Evolutionary conservation across 2,113 vertebrate species (phyloP), one percentile per base, ranked within the genome.

Genomic region (Corythornis madagascariensis): DNA sequence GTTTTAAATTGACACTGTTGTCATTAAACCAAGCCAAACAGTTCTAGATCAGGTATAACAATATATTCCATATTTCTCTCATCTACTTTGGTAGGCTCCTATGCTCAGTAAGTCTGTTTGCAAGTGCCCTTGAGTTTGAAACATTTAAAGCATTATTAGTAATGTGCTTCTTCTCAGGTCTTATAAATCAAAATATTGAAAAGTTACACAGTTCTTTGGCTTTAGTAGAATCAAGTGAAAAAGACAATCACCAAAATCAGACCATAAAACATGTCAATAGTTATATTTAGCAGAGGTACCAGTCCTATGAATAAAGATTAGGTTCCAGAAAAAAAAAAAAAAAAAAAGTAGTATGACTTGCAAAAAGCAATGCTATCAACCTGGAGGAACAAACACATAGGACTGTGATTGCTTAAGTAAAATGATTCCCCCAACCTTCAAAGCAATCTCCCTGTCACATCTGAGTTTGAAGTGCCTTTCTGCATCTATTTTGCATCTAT

Each of bases 281-380:
- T 15, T 78, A 57, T 20, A 79, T 61, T 92, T 61, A 90, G 31
- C 29, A 52, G 55, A 79, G 25, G 40, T 89, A 89, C 10, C 59
- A 63, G 25, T 70, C 17, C 60, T 87, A 85, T 85, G 63, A 93
- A 87, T 89, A 95, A 89, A 92, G 50, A 93, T 71, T 45, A 89
- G 19, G 11, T 38, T 70, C 9, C 47, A 74, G 66, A 55, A 85
- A 85, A 83, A 89, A 84, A 74, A 5, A 84, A 74, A 5, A 74
- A 5, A 55, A 85, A 85, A 83, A 89, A 84, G 71, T 4, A 70
- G 77, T 13, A 50, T 17, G 42, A 86, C 56, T 64, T 47, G 45
- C 47, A 70, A 71, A 73, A 84, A 47, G 35, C 48, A 92, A 89
- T 67, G 29, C 63, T 91, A 95, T 77, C 78, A 76, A 17, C 43